phyloP scores from a whole-genome alignment of 37 sponge, comb jelly and placozoan genomes.

The Corticium candelabrum region DNA sequence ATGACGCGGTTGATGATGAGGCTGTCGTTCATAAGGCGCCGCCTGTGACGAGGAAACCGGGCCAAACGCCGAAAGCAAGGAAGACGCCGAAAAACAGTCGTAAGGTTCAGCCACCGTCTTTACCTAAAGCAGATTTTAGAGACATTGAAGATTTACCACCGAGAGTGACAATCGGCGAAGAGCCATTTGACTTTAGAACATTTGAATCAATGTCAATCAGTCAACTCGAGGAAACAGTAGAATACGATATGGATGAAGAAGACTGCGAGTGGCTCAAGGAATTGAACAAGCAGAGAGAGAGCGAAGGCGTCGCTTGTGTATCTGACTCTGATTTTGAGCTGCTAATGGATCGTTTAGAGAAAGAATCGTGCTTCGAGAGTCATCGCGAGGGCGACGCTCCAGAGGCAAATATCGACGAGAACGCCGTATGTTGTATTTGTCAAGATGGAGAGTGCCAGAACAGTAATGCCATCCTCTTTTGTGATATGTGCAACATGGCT shows the following conservation, averaged over 20 bases:
- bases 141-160: background rate
- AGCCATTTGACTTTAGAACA: conserved; percentile 15
- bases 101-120: background rate
- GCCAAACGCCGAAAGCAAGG: background rate
- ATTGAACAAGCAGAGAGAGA: conserved; percentile 77
- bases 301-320: conserved; percentile 51
- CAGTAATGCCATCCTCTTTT: conserved; percentile 97
- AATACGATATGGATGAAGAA: conserved; percentile 99
- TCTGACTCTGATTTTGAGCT: conserved; percentile 57
- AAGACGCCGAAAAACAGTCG: background rate
- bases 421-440: conserved; percentile 97
- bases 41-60: too few relatives aligned
- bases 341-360: conserved; percentile 95
- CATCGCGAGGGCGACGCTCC: conserved; percentile 26
- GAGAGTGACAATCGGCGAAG: background rate
- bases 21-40: too few relatives aligned
- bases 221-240: conserved; percentile 79
- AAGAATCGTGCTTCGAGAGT: conserved; percentile 91
- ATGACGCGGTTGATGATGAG: too few relatives aligned
- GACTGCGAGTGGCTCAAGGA: conserved; percentile 89
- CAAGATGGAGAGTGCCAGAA: conserved; percentile 98
- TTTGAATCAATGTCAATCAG: conserved; percentile 64
- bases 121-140: background rate
- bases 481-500: conserved; percentile 99
- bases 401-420: conserved; percentile 84